Conservation (phyloP, 1,140 invertebrate species). For the Copidosoma floridanum region DNA sequence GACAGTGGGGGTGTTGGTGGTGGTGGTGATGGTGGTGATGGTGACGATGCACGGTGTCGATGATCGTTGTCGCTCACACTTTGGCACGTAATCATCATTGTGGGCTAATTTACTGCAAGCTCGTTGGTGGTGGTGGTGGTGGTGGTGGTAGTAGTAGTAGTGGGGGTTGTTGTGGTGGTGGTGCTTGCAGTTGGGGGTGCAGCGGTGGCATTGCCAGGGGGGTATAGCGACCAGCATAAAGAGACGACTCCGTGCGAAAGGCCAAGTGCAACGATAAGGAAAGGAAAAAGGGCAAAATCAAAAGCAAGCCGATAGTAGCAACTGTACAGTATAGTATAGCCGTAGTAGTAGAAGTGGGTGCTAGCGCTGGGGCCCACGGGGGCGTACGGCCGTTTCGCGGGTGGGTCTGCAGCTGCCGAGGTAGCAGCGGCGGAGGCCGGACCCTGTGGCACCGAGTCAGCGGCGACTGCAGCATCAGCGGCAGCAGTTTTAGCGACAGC, state of each 20-base stretch:
- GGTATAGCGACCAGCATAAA: not conserved
- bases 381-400: constrained; percentile 53
- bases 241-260: not conserved
- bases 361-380: constrained; percentile 54
- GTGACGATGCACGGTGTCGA: too few species aligned
- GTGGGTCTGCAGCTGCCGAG: too few species aligned
- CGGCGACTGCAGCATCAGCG: constrained; percentile 37
- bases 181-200: not conserved
- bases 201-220: not conserved
- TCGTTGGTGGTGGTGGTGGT: too few species aligned
- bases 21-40: too few species aligned
- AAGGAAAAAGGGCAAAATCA: not conserved
- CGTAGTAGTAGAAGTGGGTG: constrained; percentile 50
- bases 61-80: too few species aligned
- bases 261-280: not conserved
- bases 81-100: too few species aligned
- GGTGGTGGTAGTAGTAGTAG: not conserved
- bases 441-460: constrained; percentile 42
- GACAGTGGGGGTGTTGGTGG: too few species aligned
- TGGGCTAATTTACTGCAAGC: too few species aligned
- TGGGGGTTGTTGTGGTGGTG: not conserved
- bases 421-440: constrained; percentile 53
- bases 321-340: not conserved
- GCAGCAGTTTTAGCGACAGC: too few species aligned
- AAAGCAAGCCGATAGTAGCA: too few species aligned